Evolutionary conservation across 1,140 invertebrate species (phyloP), one percentile per base, ranked within the genome.

Genomic region (Globodera ellingtonae): DNA sequence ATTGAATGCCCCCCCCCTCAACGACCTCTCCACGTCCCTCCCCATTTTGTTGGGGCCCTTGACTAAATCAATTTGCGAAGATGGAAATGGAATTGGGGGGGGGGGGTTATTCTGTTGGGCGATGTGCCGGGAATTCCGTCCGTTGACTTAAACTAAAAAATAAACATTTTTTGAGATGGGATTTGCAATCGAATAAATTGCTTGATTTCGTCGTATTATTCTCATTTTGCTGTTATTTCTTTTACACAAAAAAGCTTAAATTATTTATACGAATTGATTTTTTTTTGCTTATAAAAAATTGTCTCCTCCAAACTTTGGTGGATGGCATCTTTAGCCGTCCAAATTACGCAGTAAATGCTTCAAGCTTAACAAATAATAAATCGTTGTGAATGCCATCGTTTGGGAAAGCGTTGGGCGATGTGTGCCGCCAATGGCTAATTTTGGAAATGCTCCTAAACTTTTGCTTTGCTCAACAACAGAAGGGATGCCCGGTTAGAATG

Each of bases 51-150:
- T 44, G 66, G 66, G 24, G 24, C 46, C 24, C 67, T 70, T 70
- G 67, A 70, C 67, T 70, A 70, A 70, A 70, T 70, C 67, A 70
- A 70, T 70, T 70, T 70, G 67, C 24, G 35, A 35, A 21, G 66
- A 67, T 67, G 66, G 66, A 67, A 67, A 70, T 70, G 67, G 35
- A 47, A 70, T 3, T 3, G 13, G 67, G 67, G 67, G 59, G 59
- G n/a, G 13, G 13, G 59, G 59, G 59, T 21, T 3, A 65, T 15
- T 24, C 24, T n/a, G 24, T 24, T 9, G 24, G 67, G 24, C 13
- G 35, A 35, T 44, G 67, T 44, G 67, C 35, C 67, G n/a, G 35
- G 46, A 24, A 47, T 47, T 44, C 8, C 24, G 65, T 67, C 35
- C 35, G 18, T 18, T 8, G 24, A 70, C 18, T 70, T 70, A n/a